phyloP scores from a whole-genome alignment of 2,113 vertebrate species.

The Bufo bufo region DNA sequence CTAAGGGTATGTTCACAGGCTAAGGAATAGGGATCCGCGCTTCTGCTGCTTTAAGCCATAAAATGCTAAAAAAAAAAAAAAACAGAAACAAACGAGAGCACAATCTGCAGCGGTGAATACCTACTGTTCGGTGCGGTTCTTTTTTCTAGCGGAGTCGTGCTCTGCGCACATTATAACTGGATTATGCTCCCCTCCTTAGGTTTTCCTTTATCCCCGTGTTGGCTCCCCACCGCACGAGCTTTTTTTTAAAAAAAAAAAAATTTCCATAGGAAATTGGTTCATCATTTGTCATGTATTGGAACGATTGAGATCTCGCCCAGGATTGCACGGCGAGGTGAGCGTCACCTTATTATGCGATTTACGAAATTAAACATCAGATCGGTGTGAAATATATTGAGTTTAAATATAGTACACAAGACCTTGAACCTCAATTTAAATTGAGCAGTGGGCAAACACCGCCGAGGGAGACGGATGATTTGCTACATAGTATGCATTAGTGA shows the following conservation, averaged over 20 bases:
- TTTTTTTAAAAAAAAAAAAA: not conserved
- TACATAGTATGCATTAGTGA: slow-evolving; percentile 48
- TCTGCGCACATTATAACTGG: slow-evolving; percentile 29
- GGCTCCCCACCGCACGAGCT: not conserved
- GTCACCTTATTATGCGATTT: slow-evolving; percentile 49
- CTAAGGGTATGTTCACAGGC: not conserved
- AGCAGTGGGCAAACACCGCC: slow-evolving; percentile 41
- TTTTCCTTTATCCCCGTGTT: not conserved
- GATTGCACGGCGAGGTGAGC: slow-evolving; percentile 6
- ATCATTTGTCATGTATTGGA: slow-evolving; percentile 42
- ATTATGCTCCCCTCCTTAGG: not conserved
- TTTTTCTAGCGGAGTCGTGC: not conserved
- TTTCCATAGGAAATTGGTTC: slow-evolving; percentile 13
- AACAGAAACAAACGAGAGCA: not conserved
- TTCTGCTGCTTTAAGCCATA: not conserved
- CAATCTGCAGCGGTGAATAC: not conserved
- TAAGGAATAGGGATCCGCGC: too few relatives aligned
- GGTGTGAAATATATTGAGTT: slow-evolving; percentile 55
- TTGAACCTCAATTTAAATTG: slow-evolving; percentile 55
- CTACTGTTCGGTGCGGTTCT: not conserved
- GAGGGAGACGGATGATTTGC: slow-evolving; percentile 50
- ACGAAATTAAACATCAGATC: slow-evolving; percentile 49
- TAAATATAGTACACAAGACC: slow-evolving; percentile 56
- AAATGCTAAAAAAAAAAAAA: not conserved
- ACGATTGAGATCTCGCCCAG: slow-evolving; percentile 19